Percentiles rank a stretch among this genome's conserved stretches.
Conservation (phyloP, 2,797 vertebrate genomes). For the Chiloscyllium punctatum region DNA sequence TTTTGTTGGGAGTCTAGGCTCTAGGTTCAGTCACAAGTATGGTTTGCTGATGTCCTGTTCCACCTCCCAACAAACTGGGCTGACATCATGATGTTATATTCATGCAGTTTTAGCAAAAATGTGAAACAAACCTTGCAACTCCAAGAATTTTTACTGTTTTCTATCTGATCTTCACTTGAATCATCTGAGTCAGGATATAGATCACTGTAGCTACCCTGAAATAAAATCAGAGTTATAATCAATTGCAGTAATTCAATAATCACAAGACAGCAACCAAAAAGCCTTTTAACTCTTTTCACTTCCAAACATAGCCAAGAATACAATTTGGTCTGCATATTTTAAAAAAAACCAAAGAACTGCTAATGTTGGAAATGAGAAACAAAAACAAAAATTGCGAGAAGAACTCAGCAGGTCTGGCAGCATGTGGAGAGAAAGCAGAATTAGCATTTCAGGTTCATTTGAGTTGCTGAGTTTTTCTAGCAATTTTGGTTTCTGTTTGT, state of each 20-base stretch:
- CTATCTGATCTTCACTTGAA: constrained; percentile 96
- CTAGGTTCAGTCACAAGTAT: not conserved
- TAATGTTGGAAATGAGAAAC: no score
- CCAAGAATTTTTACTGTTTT: constrained; percentile 98
- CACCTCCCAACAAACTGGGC: not conserved
- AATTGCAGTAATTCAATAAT: not conserved
- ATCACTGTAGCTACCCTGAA: constrained; percentile 95
- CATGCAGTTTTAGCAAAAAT: not conserved
- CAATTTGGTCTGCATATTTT: not conserved
- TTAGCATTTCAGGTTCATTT: no score
- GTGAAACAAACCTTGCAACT: constrained; percentile 85
- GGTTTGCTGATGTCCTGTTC: not conserved
- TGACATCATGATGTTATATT: not conserved
- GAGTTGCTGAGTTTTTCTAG: no score
- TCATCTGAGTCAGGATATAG: constrained; percentile 97
- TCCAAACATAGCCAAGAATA: not conserved
- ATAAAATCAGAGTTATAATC: constrained; percentile 40
- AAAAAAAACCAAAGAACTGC: no score
- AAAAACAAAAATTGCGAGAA: no score
- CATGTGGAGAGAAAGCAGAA: no score
- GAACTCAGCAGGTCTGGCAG: no score
- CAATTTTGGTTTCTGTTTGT: no score
- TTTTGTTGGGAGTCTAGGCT: not conserved
- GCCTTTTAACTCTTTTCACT: not conserved
- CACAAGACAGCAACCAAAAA: not conserved